Base-by-base conservation (phyloP, 2,888 invertebrate genomes). In the Drosophila conformis region DNA sequence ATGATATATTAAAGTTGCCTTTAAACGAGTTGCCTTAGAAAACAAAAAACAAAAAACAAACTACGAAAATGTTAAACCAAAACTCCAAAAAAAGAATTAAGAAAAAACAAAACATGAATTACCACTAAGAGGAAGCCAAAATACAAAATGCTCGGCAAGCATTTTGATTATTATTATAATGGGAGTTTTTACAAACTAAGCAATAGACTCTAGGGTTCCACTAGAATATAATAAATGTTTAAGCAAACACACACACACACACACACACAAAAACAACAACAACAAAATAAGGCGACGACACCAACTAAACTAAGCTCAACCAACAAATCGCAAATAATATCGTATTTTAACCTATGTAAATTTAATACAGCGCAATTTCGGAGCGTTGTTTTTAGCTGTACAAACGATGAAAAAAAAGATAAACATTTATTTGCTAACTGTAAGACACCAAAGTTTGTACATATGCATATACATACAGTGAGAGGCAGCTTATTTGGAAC, bases 11-110 rank as follows among this genome's bases (percentile, higher is more conserved):
- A 89, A 92, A 91, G 91, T 91, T 93, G 92, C 92, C 92, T 92
- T 92, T 89, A 81, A 91, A 91, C 91, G 84, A 89, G 92, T 91
- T 92, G 92, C 92, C 92, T 92, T 92, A 93, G 87, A 90, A 73
- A 75, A 70, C 46, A 35, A 68, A 74, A 74, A 38, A 57, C 56
- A 56, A 42, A 36, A 66, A 57, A 40, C 2, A 68, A 49, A 57
- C 52, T 21, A 71, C 53, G 25, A 58, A 66, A 68, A 74, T 67
- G 68, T 73, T 77, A 78, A 64, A 73, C 46, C 58, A 69, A 68
- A 82, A 69, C 67, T 65, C n/a, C 58, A 49, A 76, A 68, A 25
- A 56, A 1, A 59, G 65, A 67, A 35, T 49, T 15, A 63, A 51
- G n/a, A 21, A 54, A 42, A 65, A 29, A 36, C 57, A 10, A 51